phyloP scores from a whole-genome alignment of 1,140 invertebrate genomes.

The Temnothorax curvispinosus region DNA sequence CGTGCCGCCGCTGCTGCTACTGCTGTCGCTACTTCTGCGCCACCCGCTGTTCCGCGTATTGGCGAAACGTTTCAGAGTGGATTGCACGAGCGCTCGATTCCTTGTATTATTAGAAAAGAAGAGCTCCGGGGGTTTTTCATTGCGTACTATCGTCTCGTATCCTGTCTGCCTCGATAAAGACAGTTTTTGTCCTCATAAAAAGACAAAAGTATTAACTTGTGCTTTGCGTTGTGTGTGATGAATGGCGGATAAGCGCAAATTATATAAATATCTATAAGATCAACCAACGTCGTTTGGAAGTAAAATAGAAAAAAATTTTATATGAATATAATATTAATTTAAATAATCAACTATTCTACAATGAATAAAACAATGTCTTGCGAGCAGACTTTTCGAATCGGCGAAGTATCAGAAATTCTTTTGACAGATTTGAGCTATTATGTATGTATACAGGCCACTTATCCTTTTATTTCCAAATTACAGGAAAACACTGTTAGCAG shows the following conservation, averaged over 20 bases:
- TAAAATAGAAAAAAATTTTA: background rate
- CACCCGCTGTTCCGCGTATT: constrained; percentile 50
- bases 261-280: background rate
- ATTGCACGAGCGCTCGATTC: constrained; percentile 59
- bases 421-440: background rate
- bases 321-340: background rate
- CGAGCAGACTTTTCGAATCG: background rate
- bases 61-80: constrained; percentile 56
- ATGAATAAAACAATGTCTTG: background rate
- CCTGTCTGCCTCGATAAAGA: constrained; percentile 15
- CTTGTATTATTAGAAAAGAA: constrained; percentile 60
- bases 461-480: background rate
- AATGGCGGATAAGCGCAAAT: background rate
- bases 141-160: background rate
- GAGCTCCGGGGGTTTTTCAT: constrained; percentile 14
- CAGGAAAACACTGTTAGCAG: background rate
- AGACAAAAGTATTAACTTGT: background rate
- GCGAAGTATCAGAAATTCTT: background rate
- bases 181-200: background rate
- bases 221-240: background rate
- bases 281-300: background rate
- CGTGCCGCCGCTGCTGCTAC: constrained; percentile 15
- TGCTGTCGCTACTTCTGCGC: constrained; percentile 33
- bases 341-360: background rate
- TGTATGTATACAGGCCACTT: background rate